These are phyloP conservation scores for Lophius piscatorius DNA, from an alignment of 2,113 vertebrate genomes.

Conservation along the genomic window DNA sequence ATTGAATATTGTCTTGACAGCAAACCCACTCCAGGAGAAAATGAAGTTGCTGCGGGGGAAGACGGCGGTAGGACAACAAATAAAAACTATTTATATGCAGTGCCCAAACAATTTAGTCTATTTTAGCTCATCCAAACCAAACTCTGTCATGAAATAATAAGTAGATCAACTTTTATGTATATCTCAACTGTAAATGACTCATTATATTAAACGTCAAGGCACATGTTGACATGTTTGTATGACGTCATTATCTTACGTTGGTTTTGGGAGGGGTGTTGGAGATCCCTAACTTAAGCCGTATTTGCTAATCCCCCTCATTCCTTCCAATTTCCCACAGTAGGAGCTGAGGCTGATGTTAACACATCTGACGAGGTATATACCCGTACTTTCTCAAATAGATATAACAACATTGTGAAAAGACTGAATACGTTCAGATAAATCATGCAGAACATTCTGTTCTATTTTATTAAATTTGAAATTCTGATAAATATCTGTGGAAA, in stretches of 20 bases:
- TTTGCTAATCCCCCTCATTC: neutral
- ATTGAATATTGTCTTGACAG: slow-evolving; percentile 27
- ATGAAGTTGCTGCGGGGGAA: slow-evolving; percentile 5
- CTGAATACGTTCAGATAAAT: too few species aligned
- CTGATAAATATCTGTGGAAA: neutral
- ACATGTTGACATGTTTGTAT: neutral
- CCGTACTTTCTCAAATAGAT: neutral
- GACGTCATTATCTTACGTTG: neutral
- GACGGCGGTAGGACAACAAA: slow-evolving; percentile 24
- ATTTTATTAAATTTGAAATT: neutral
- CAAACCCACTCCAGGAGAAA: neutral
- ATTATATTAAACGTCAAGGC: too few species aligned
- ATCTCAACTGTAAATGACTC: neutral
- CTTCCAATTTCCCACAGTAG: slow-evolving; percentile 12
- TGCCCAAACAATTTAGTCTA: neutral
- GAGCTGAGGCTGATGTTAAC: slow-evolving; percentile 30
- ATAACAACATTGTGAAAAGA: neutral
- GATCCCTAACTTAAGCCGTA: neutral
- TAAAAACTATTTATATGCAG: neutral
- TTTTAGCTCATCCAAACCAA: neutral
- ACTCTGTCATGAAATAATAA: neutral
- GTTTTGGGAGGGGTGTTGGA: neutral
- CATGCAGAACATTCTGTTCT: neutral
- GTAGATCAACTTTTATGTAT: neutral
- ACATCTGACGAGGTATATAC: slow-evolving; percentile 45